Evolutionary conservation across 1,140 invertebrate species (phyloP).

Genomic region (Argopecten irradians): DNA sequence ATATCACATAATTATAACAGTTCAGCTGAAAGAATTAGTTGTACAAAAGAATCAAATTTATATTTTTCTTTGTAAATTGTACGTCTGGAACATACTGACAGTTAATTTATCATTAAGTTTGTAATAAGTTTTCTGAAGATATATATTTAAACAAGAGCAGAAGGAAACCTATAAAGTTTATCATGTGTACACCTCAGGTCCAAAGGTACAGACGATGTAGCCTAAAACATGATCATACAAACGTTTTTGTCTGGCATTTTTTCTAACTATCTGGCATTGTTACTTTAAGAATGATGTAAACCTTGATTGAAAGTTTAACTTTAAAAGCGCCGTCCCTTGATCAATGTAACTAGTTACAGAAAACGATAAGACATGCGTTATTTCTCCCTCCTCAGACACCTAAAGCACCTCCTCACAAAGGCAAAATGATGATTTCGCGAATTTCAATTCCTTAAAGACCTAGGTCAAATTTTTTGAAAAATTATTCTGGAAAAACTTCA

Average conservation of each 20-base stretch:
- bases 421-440: background rate
- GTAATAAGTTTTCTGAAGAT: background rate
- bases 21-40: background rate
- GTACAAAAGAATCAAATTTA: background rate
- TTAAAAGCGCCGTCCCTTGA: background rate
- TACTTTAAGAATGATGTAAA: background rate
- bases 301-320: background rate
- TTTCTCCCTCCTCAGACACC: background rate
- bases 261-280: background rate
- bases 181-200: background rate
- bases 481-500: background rate
- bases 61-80: background rate
- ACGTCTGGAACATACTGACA: background rate
- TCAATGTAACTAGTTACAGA: background rate
- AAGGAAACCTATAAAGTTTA: background rate
- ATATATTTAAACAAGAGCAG: background rate
- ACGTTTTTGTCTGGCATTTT: background rate
- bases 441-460: background rate
- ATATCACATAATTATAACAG: no score
- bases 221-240: background rate
- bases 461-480: background rate
- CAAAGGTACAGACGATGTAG: background rate
- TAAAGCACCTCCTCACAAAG: background rate
- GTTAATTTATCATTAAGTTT: background rate
- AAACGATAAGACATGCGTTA: background rate